These are phyloP conservation scores for Bombus pascuorum DNA, from an alignment of 1,140 invertebrate species.

Conservation along the genomic window DNA sequence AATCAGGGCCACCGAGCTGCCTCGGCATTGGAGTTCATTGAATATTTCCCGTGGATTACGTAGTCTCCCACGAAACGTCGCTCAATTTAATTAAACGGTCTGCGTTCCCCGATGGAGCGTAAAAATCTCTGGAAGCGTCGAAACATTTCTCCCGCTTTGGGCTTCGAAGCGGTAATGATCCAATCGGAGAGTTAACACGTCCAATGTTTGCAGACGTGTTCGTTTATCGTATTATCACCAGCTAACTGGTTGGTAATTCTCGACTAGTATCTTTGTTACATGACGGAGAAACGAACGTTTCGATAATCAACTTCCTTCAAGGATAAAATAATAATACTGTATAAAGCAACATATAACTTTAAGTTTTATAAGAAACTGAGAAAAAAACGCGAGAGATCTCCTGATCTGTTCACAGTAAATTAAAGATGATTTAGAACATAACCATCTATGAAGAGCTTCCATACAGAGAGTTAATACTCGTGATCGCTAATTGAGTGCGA, in stretches of 20 bases:
- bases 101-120: slow-evolving; percentile 22
- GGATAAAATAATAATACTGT: neutral
- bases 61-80: slow-evolving; percentile 23
- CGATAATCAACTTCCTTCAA: neutral
- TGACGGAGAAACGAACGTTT: neutral
- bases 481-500: slow-evolving; percentile 1
- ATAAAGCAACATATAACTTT: neutral
- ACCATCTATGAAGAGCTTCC: too few relatives aligned
- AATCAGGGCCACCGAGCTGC: neutral
- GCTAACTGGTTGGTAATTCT: neutral
- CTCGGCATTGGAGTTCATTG: neutral
- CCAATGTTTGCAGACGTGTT: slow-evolving; percentile 8
- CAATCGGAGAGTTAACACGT: slow-evolving; percentile 24
- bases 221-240: slow-evolving; percentile 7
- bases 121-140: slow-evolving; percentile 26
- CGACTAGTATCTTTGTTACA: neutral
- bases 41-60: slow-evolving; percentile 2
- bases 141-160: slow-evolving; percentile 20
- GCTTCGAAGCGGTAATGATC: slow-evolving; percentile 36
- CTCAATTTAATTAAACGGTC: slow-evolving; percentile 31
- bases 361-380: neutral
- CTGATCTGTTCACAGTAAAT: neutral
- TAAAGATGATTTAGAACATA: neutral
- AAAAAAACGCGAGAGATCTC: neutral
- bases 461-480: neutral